A percentile compares a stretch with the other conserved stretches of the same genome.
These are phyloP conservation scores for Dexiosoma caninum DNA, from an alignment of 2,888 invertebrate genomes.

Conservation along the genomic window DNA sequence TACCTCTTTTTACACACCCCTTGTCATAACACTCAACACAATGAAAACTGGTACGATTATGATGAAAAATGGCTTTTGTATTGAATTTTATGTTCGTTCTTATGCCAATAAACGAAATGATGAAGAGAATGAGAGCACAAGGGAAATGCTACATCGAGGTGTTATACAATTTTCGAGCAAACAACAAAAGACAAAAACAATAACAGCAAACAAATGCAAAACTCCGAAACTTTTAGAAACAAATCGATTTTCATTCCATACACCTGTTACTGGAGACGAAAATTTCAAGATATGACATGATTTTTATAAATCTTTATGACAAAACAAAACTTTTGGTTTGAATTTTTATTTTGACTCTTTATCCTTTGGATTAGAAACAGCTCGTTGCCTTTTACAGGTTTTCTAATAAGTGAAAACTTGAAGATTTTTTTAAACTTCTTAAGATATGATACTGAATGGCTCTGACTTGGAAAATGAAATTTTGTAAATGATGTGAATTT, in stretches of 20 bases:
- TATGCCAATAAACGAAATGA: background rate
- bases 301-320: constrained; percentile 14
- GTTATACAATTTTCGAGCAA: constrained; percentile 20
- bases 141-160: constrained; percentile 39
- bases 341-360: background rate
- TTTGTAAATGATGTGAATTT: background rate
- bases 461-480: background rate
- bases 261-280: constrained; percentile 55
- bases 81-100: constrained; percentile 44
- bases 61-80: constrained; percentile 52
- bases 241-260: constrained; percentile 56
- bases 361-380: background rate
- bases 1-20: background rate
- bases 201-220: constrained; percentile 18
- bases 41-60: background rate
- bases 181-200: background rate
- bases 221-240: constrained; percentile 43
- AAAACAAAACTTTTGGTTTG: background rate
- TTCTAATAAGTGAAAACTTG: background rate
- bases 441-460: background rate
- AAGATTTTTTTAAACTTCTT: background rate
- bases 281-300: constrained; percentile 40
- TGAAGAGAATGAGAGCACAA: background rate
- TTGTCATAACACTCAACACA: background rate
- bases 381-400: background rate